Conservation (phyloP, 2,113 vertebrate genomes). For the Halichoeres trimaculatus region DNA sequence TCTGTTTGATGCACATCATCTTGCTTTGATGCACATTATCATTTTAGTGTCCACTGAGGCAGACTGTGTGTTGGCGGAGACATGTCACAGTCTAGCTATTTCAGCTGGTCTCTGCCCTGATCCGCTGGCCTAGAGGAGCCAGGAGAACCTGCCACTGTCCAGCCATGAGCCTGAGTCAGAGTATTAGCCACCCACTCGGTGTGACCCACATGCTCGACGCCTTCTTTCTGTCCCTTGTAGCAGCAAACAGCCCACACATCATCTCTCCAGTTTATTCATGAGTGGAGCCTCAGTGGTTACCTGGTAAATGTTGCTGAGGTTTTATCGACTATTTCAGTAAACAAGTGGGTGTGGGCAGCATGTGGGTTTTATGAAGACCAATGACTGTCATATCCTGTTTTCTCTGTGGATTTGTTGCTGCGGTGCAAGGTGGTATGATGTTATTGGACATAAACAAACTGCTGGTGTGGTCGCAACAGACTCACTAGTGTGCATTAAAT, state of each 20-base stretch:
- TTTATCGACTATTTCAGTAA: constrained; percentile 23
- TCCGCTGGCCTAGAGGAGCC: constrained; percentile 39
- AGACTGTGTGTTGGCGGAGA: constrained; percentile 54
- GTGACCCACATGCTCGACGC: constrained; percentile 20
- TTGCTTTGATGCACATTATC: constrained; percentile 64
- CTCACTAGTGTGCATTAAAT: not conserved
- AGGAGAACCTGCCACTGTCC: constrained; percentile 49
- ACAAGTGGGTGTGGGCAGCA: constrained; percentile 8
- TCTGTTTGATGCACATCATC: constrained; percentile 33
- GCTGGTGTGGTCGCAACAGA: not conserved
- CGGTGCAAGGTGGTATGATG: not conserved
- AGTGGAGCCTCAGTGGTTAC: constrained; percentile 14
- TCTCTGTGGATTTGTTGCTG: constrained; percentile 21
- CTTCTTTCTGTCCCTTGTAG: not conserved
- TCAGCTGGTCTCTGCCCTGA: constrained; percentile 37
- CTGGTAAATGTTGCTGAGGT: constrained; percentile 19
- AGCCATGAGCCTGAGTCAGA: constrained; percentile 54
- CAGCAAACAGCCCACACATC: constrained; percentile 14
- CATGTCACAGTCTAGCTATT: constrained; percentile 50
- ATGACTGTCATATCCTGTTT: constrained; percentile 13
- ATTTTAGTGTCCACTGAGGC: constrained; percentile 53
- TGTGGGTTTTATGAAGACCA: constrained; percentile 25
- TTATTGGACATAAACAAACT: constrained; percentile 23
- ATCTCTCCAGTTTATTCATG: constrained; percentile 10
- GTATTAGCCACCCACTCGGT: constrained; percentile 55